A percentile compares a stretch with the other conserved stretches of the same genome.
These are phyloP conservation scores for Aphidius gifuensis DNA, from an alignment of 1,140 invertebrate genomes.

Conservation along the genomic window DNA sequence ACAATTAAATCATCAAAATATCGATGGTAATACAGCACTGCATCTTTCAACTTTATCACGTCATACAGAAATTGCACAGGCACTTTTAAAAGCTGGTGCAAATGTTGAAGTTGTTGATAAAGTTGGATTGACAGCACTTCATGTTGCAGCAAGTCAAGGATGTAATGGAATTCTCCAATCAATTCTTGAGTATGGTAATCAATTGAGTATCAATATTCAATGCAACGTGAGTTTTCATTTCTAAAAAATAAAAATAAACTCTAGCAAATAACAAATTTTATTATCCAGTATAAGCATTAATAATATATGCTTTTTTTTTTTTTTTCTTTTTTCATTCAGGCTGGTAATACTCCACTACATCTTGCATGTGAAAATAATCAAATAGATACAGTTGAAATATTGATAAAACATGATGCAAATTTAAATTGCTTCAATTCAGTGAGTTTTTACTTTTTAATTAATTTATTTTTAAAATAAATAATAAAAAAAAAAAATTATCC, in stretches of 20 bases:
- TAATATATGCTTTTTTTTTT: neutral
- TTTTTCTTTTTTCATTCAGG: constrained; percentile 53
- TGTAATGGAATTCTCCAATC: constrained; percentile 70
- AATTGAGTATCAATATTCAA: constrained; percentile 62
- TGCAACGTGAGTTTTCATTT: constrained; percentile 62
- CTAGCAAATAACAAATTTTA: neutral
- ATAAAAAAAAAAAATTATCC: neutral
- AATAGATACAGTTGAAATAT: constrained; percentile 66
- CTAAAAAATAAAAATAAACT: neutral
- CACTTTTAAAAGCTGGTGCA: constrained; percentile 62
- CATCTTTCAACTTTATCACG: constrained; percentile 79
- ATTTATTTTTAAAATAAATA: neutral
- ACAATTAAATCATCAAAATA: constrained; percentile 63
- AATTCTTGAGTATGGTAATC: constrained; percentile 64
- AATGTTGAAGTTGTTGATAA: constrained; percentile 60
- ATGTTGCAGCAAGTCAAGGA: constrained; percentile 71
- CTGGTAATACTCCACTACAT: constrained; percentile 75
- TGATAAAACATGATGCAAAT: constrained; percentile 69
- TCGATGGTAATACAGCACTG: constrained; percentile 74
- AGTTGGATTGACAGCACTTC: constrained; percentile 68
- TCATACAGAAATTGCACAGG: constrained; percentile 69
- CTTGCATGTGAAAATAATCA: constrained; percentile 71
- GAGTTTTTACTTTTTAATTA: constrained; percentile 38
- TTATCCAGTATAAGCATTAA: neutral
- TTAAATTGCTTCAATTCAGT: constrained; percentile 72